These are phyloP conservation scores for Glaucidium brasilianum DNA, from an alignment of 2,113 vertebrate genomes.

Conservation along the genomic window DNA sequence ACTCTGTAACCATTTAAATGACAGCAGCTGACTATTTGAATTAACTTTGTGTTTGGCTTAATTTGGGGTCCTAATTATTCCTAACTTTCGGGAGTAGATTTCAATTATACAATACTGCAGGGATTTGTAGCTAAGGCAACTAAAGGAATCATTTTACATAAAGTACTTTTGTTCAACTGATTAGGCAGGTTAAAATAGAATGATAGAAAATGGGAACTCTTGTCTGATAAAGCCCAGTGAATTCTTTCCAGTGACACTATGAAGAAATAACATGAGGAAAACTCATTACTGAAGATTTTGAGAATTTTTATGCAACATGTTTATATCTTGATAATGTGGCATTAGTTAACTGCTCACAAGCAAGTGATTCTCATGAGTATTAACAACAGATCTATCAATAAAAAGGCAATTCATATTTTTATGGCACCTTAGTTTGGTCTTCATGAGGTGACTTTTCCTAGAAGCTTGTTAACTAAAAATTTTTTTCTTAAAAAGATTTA, in stretches of 20 bases:
- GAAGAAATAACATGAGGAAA: not conserved
- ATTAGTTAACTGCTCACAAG: not conserved
- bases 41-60: slow-evolving; percentile 81
- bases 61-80: slow-evolving; percentile 83
- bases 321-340: not conserved
- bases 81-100: slow-evolving; percentile 81
- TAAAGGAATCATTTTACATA: slow-evolving; percentile 79
- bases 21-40: slow-evolving; percentile 78
- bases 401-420: not conserved
- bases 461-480: not conserved
- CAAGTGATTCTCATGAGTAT: not conserved
- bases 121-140: slow-evolving; percentile 84
- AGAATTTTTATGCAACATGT: not conserved
- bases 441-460: not conserved
- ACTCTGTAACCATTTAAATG: slow-evolving; percentile 70
- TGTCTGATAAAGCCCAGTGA: slow-evolving; percentile 60
- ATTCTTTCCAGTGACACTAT: slow-evolving; percentile 44
- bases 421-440: not conserved
- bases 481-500: not conserved
- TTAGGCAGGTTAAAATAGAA: slow-evolving; percentile 75
- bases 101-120: slow-evolving; percentile 79
- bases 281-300: not conserved
- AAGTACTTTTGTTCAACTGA: slow-evolving; percentile 79
- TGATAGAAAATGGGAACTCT: slow-evolving; percentile 71
- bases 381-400: not conserved